These are phyloP conservation scores for Megalops cyprinoides DNA, from an alignment of 2,797 vertebrate genomes.

Conservation along the genomic window DNA sequence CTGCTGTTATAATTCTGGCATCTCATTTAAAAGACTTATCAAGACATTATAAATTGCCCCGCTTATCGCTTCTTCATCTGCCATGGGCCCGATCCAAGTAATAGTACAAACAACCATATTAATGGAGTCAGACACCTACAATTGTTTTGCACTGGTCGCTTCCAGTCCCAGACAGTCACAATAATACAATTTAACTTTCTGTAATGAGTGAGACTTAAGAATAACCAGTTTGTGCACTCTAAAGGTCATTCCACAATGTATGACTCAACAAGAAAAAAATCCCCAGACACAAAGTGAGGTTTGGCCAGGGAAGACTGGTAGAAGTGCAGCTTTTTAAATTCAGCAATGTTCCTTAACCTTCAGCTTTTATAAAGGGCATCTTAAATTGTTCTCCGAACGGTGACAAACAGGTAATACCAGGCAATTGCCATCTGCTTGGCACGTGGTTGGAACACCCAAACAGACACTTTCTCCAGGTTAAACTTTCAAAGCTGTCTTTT, in stretches of 20 bases:
- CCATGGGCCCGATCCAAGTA: conserved; percentile 62
- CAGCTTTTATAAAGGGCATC: no score
- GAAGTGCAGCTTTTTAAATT: not conserved
- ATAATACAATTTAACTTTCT: not conserved
- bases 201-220: not conserved
- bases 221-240: not conserved
- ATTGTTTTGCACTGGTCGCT: not conserved
- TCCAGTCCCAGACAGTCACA: not conserved
- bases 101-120: not conserved
- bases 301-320: not conserved
- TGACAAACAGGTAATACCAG: no score
- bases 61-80: conserved; percentile 56
- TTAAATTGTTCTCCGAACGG: no score
- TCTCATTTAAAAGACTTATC: conserved; percentile 62
- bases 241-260: not conserved
- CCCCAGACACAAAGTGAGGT: not conserved
- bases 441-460: no score
- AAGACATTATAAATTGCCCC: conserved; percentile 51
- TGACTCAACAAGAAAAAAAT: not conserved
- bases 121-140: not conserved
- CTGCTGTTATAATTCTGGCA: conserved; percentile 53
- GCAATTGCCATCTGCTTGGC: no score
- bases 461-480: no score
- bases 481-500: no score
- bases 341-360: no score